Evolutionary conservation across 2,888 invertebrate species (phyloP), one percentile per base, ranked within the genome.

Genomic region (Zygothrica quintamaculata): DNA sequence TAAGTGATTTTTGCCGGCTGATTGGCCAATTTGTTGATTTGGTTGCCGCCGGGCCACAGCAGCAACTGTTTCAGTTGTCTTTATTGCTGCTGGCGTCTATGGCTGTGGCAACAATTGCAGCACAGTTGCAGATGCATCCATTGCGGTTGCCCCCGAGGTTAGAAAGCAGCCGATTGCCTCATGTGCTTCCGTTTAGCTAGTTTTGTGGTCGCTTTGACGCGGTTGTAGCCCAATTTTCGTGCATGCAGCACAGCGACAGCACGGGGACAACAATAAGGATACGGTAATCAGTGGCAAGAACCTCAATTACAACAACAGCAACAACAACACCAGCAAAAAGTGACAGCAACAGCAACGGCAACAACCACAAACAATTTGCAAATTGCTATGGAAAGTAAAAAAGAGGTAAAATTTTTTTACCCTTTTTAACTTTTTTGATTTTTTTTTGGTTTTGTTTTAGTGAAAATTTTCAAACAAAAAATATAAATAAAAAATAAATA

Each of bases 201-300:
- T 73, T 77, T 74, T 78, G 81, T 43, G 81, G 84, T 68, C 53
- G 59, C 73, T 80, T 78, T 78, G 77, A 65, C 65, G 77, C 65
- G 84, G 76, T 69, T 72, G 57, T 64, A 51, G 58, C 50, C 61
- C 72, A 79, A 80, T 79, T 80, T 73, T 22, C 18, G 65, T 47
- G 6, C 16, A 33, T 12, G 11, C 25, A 51, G 62, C 29, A 66
- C 34, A 43, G 15, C 52, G 56, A 36, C 36, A 37, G 29, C 2
- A 8, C 29, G 11, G 11, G 12, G n/a, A 39, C 39, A 55, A 71
- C 67, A 70, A 67, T 65, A 67, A 72, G 65, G 44, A 70, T 31
- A 6, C 22, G n/a, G n/a, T 6, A 29, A 40, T 1, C 4, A 31
- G 13, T 11, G 15, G 7, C 0, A 25, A 11, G 33, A 7, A 7